Evolutionary conservation across 2,888 invertebrate genomes (phyloP), one percentile per base, ranked within the genome.

Genomic region (Eupithecia subfuscata): DNA sequence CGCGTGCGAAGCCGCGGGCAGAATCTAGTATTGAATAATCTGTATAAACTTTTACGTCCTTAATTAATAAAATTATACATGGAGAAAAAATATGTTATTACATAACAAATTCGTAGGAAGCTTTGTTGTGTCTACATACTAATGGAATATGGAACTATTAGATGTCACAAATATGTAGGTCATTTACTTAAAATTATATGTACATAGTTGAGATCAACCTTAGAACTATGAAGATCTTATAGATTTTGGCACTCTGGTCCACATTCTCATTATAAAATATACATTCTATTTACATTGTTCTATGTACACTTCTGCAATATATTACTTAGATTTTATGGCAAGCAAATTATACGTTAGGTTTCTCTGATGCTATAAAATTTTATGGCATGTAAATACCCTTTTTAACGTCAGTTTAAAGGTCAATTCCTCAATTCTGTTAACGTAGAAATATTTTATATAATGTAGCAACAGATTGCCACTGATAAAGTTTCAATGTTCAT

Each of bases 141-240:
- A 64, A 8, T 34, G 64, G 34, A 64, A 34, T 34, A 64, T 34
- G 34, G 16, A 9, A 34, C 2, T 34, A 18, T 67, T 5, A 67
- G n/a, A 67, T 40, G 18, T 67, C 40, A n/a, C n/a, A 37, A 11
- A n/a, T 69, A 69, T 14, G 52, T 77, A 75, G 67, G 73, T 70
- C 22, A 77, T 76, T 77, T 75, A 74, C 82, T 81, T 76, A 80
- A 75, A 77, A 78, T 70, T 80, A 80, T 92, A 94, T 93, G 88
- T 94, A 94, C 93, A 94, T 74, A 86, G 88, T 89, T 95, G 94
- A 95, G 94, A 95, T 95, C 94, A 91, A 92, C 90, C 91, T 94
- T 92, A 93, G 73, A 81, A 85, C 86, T 89, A 88, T 89, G 90
- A 92, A 92, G 92, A 93, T 92, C 92, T 92, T 92, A 91, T 83